These are phyloP conservation scores for Colaptes auratus DNA, from an alignment of 2,113 vertebrate genomes.

Conservation along the genomic window DNA sequence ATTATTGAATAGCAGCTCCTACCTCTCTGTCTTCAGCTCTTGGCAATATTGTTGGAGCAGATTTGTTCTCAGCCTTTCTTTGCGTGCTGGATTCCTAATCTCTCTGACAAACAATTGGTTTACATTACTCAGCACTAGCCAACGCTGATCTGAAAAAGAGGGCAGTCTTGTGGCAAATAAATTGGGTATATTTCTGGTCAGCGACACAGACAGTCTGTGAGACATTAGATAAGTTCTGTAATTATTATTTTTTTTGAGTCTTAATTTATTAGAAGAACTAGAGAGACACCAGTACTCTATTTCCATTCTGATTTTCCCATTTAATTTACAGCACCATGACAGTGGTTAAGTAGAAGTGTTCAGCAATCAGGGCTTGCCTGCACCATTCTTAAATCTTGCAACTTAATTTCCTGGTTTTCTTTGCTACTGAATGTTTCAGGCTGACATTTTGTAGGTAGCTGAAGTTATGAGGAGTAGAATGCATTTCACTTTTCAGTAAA, in stretches of 20 bases:
- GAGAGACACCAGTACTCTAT: background rate
- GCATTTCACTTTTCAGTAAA: background rate
- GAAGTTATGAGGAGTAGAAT: background rate
- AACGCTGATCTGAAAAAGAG: background rate
- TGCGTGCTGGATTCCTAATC: background rate
- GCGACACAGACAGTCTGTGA: background rate
- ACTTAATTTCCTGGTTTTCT: background rate
- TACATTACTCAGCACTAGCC: background rate
- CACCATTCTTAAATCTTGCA: background rate
- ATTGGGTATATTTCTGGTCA: background rate
- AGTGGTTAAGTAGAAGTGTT: background rate
- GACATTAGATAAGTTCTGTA: background rate
- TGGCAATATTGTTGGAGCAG: background rate
- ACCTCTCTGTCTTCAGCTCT: background rate
- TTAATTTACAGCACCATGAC: background rate
- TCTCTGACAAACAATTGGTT: slow-evolving; percentile 1
- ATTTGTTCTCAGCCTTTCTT: background rate
- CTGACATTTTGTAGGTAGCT: background rate
- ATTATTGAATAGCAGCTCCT: background rate
- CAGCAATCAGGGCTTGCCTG: background rate
- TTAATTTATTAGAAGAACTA: background rate
- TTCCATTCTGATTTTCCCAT: background rate
- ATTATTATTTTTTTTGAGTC: background rate
- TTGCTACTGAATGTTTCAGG: background rate
- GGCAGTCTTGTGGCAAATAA: background rate